Evolutionary conservation across 2,888 invertebrate genomes (phyloP).

Genomic region (Craniophora ligustri): DNA sequence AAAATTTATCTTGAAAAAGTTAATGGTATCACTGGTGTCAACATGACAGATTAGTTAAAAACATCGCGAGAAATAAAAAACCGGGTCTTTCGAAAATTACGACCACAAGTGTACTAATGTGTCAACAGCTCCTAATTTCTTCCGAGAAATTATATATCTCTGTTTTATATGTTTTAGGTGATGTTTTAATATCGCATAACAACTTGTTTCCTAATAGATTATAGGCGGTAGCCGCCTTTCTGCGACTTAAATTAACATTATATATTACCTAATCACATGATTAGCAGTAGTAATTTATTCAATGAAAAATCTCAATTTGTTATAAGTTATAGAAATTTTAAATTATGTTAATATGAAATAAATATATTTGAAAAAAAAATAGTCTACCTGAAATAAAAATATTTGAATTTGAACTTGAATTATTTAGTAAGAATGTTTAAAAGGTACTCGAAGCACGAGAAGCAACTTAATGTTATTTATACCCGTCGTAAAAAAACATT

Average conservation of each 20-base stretch:
- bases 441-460: too few relatives aligned
- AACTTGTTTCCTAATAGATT: constrained; percentile 17
- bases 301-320: too few relatives aligned
- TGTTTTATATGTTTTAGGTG: constrained; percentile 11
- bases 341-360: too few relatives aligned
- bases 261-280: too few relatives aligned
- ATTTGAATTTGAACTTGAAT: too few relatives aligned
- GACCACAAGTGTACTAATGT: constrained; percentile 34
- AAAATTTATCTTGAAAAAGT: constrained; percentile 64
- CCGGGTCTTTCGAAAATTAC: constrained; percentile 29
- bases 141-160: constrained; percentile 40
- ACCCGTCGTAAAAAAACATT: not conserved
- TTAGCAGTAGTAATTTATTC: not conserved
- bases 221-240: not conserved
- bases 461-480: too few relatives aligned
- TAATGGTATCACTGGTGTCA: constrained; percentile 68
- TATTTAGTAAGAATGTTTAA: too few relatives aligned
- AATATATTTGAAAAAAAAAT: too few relatives aligned
- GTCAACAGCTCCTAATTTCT: constrained; percentile 47
- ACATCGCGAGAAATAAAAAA: constrained; percentile 45
- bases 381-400: too few relatives aligned
- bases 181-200: constrained; percentile 39
- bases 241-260: not conserved
- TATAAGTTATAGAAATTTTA: too few relatives aligned
- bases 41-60: constrained; percentile 60